Base-by-base conservation (phyloP, 92 coral and sea anemone species). In the Epizoanthus scotinus region DNA sequence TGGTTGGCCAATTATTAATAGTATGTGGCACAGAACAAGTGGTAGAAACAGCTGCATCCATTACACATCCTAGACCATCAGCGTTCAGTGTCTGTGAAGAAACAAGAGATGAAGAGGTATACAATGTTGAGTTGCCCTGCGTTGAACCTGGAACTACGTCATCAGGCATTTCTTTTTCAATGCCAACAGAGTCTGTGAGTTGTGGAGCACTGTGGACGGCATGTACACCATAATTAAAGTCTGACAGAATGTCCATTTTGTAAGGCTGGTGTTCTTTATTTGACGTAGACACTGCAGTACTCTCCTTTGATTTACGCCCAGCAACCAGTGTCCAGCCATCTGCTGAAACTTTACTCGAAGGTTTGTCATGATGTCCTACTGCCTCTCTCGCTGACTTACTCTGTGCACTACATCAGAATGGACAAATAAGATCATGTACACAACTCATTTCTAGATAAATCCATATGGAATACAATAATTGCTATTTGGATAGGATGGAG, bases 161-260 rank as follows among this genome's bases (percentile, higher is more conserved):
- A 36, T 57, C 14, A n/a, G 1, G n/a, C 22, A 24, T 25, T 75
- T 38, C 81, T 59, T 5, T 40, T 13, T 40, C 44, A 38, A 20
- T 65, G 25, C 55, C 31, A 42, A 15, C 19, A 50, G 63, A 18
- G 25, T 7, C 8, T 5, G 59, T 10, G 25, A 34, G 21, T 0
- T 5, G 19, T 19, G 77, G 61, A 13, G 8, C 25, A 9, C 4
- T 34, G 9, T 55, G 56, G 9, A n/a, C 27, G 6, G 63, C 65
- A 8, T 62, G 78, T 14, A 64, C 66, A 14, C 53, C 79, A 34
- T 59, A 84, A 36, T 58, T 75, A 60, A 87, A 87, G 15, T 63
- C 72, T 17, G 90, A 86, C 15, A 86, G 67, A 25, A 69, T n/a
- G 67, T 86, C 90, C 25, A 87, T 67, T 65, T 57, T 71, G 31